These are phyloP conservation scores for Hylyphantes graminicola DNA, from an alignment of 1,140 invertebrate genomes.

Conservation along the genomic window DNA sequence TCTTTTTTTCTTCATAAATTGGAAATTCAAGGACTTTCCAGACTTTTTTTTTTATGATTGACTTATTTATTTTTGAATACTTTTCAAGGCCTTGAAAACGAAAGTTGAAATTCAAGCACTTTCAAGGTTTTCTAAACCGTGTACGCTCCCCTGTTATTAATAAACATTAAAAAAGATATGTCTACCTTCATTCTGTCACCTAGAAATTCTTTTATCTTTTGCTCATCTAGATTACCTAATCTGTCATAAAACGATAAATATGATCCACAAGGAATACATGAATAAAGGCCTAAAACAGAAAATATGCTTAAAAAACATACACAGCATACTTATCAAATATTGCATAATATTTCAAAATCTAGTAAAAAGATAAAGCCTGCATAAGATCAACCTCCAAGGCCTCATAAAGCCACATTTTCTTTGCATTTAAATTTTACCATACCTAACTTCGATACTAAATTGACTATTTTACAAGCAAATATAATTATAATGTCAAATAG, in stretches of 20 bases:
- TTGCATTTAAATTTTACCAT: not conserved
- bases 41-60: too few relatives aligned
- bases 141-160: too few relatives aligned
- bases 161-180: not conserved
- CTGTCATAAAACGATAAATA: conserved; percentile 37
- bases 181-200: conserved; percentile 24
- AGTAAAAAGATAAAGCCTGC: not conserved
- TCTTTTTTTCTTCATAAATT: too few relatives aligned
- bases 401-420: not conserved
- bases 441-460: not conserved
- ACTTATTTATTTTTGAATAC: too few relatives aligned
- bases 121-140: too few relatives aligned
- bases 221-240: conserved; percentile 10
- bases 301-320: not conserved
- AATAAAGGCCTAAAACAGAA: conserved; percentile 16
- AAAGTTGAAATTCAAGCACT: too few relatives aligned
- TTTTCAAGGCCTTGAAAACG: too few relatives aligned
- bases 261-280: conserved; percentile 29
- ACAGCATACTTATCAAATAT: not conserved
- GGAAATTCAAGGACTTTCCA: too few relatives aligned
- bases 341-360: not conserved
- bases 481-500: too few relatives aligned
- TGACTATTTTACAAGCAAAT: not conserved
- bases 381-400: not conserved
- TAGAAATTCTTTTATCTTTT: not conserved